Conservation (phyloP, 2,797 vertebrate species). For the Eutrigla gurnardus region DNA sequence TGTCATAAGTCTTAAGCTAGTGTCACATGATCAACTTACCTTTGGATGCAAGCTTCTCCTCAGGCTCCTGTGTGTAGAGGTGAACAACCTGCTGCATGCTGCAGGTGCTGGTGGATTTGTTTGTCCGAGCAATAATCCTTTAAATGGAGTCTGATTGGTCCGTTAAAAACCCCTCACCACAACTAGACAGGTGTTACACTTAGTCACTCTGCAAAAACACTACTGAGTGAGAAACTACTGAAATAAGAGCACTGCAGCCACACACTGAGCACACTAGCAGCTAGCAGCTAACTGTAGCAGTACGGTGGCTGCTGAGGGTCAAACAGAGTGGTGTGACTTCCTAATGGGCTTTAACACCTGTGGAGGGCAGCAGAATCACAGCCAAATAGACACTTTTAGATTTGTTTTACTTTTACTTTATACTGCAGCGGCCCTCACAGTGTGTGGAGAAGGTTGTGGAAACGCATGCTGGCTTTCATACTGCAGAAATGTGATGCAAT, state of each 20-base stretch:
- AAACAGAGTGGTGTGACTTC: not conserved
- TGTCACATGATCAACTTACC: conserved; percentile 5
- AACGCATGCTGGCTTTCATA: too few relatives aligned
- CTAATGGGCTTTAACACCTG: conserved; percentile 18
- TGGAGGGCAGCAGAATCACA: not conserved
- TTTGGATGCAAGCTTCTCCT: conserved; percentile 11
- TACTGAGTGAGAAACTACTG: not conserved
- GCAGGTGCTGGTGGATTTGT: not conserved
- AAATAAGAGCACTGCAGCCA: not conserved
- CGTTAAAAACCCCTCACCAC: not conserved
- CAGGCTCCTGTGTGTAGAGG: not conserved
- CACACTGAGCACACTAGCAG: not conserved
- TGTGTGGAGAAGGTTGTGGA: too few relatives aligned
- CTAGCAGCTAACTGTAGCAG: not conserved
- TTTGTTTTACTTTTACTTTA: not conserved
- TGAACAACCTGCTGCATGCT: conserved; percentile 9
- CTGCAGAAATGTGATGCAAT: too few relatives aligned
- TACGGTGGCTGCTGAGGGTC: conserved; percentile 31
- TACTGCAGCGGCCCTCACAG: too few relatives aligned
- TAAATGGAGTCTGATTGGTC: not conserved
- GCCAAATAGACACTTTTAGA: not conserved
- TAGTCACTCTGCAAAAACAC: not conserved
- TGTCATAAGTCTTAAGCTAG: not conserved
- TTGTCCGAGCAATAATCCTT: not conserved
- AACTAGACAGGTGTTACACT: not conserved